Evolutionary conservation across 35 echinoderm and acorn worm genomes (phyloP), one percentile per base, ranked within the genome.

Genomic region (Anneissia japonica): DNA sequence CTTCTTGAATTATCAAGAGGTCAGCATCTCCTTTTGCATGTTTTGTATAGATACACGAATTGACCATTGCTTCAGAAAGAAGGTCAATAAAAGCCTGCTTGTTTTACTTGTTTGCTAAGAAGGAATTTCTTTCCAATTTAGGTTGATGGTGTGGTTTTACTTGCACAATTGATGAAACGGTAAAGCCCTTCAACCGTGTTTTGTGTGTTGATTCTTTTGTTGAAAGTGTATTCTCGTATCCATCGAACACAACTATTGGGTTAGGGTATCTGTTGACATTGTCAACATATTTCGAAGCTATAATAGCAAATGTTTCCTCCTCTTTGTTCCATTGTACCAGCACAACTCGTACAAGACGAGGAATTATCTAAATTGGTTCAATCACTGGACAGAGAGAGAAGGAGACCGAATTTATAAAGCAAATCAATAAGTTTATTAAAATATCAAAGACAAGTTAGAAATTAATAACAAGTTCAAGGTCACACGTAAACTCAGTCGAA

Each of bases 1-100:
- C 81, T 45, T 36, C 37, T 77, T 90, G 72, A 46, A 79, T 41
- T 3, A 78, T 84, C 12, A 55, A 26, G 9, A 76, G 34, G 77
- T 84, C 88, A 34, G 82, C 82, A 79, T 90, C 88, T 46, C n/a
- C 88, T 31, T 78, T 82, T n/a, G 88, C 88, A 90, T 90, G 74
- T 0, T 51, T 46, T 72, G 35, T 39, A 10, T 38, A 36, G 30
- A 83, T 46, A 21, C 40, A 34, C 0, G 51, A 13, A 2, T 38
- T 34, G 31, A 79, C 7, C 39, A 84, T 4, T 35, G 23, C 23
- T 56, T 86, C 35, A 2, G 46, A 37, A 30, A 86, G 84, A 9
- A 86, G 10, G 19, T 75, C 43, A 32, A 86, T 86, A 30, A 77
- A 86, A 19, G 9, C 56, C 31, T 86, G 72, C 56, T 86, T 41